A percentile compares a stretch with the other conserved stretches of the same genome.
Conservation (phyloP, 2,888 invertebrate genomes). For the Dasypolia templi region DNA sequence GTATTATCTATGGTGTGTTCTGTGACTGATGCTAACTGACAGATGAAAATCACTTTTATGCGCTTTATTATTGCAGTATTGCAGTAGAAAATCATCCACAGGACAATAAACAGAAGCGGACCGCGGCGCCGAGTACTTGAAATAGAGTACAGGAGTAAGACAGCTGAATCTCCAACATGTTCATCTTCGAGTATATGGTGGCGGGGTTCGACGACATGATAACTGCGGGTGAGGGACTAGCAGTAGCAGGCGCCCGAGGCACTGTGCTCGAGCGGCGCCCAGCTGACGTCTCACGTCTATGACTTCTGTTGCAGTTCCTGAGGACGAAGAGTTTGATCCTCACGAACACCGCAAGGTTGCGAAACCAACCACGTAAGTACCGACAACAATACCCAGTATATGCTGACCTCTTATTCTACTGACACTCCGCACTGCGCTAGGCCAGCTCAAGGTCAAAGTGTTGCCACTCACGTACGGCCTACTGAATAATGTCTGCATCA, state of each 20-base stretch:
- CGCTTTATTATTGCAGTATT: not conserved
- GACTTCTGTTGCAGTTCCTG: slow-evolving; percentile 31
- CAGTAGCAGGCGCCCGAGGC: not conserved
- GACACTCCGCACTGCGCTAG: no score
- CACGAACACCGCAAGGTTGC: slow-evolving; percentile 3
- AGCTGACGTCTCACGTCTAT: not conserved
- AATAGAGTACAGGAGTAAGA: not conserved
- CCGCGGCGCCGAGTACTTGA: not conserved
- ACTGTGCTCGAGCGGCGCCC: not conserved
- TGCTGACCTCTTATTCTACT: not conserved
- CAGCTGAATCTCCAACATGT: not conserved
- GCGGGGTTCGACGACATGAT: not conserved
- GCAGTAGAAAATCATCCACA: not conserved
- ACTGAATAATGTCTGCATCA: not conserved
- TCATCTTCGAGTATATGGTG: not conserved
- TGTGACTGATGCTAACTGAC: not conserved
- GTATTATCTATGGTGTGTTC: not conserved
- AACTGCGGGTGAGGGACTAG: not conserved
- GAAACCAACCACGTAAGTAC: slow-evolving; percentile 28
- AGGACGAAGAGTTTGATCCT: slow-evolving; percentile 25
- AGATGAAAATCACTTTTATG: slow-evolving; percentile 1
- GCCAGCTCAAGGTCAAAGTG: not conserved
- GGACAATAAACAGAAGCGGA: slow-evolving; percentile 1
- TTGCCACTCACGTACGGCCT: no score
- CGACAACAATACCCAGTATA: not conserved